Conservation (phyloP, 1,140 invertebrate genomes). For the Amphibalanus amphitrite region DNA sequence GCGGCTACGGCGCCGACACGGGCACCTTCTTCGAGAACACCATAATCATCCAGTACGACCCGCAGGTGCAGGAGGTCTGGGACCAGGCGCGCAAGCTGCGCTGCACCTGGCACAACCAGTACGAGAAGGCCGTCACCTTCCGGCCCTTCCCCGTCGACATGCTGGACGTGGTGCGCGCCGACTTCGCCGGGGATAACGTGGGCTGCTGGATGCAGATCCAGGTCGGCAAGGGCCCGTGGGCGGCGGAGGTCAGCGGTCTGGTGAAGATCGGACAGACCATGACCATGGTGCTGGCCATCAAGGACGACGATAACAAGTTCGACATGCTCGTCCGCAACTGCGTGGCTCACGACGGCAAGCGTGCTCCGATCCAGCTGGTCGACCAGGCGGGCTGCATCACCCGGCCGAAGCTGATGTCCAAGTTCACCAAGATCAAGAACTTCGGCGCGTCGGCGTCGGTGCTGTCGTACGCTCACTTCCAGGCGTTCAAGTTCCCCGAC, state of each 20-base stretch:
- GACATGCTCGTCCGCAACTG: conserved; percentile 89
- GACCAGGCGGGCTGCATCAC: conserved; percentile 84
- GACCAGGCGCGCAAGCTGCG: conserved; percentile 80
- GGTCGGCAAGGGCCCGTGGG: conserved; percentile 88
- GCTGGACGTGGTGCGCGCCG: conserved; percentile 78
- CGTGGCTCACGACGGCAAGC: conserved; percentile 82
- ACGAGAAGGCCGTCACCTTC: conserved; percentile 89
- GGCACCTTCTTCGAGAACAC: conserved; percentile 90
- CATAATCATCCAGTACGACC: conserved; percentile 84
- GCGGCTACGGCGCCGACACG: conserved; percentile 54
- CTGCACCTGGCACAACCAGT: conserved; percentile 90
- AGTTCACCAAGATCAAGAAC: conserved; percentile 88
- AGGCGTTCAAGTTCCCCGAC: too few relatives aligned
- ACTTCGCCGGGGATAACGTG: conserved; percentile 87
- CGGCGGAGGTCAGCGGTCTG: conserved; percentile 78
- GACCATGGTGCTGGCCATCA: too few relatives aligned
- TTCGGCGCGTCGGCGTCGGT: conserved; percentile 82
- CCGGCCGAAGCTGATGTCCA: conserved; percentile 76
- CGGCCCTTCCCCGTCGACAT: conserved; percentile 87
- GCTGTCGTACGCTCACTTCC: too few relatives aligned
- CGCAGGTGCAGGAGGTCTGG: conserved; percentile 90
- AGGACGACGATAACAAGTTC: too few relatives aligned
- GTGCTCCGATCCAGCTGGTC: conserved; percentile 83
- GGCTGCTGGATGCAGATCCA: conserved; percentile 55
- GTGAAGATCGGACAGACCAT: conserved; percentile 90